Base-by-base conservation (phyloP, 2,797 vertebrate genomes). In the Anableps anableps region DNA sequence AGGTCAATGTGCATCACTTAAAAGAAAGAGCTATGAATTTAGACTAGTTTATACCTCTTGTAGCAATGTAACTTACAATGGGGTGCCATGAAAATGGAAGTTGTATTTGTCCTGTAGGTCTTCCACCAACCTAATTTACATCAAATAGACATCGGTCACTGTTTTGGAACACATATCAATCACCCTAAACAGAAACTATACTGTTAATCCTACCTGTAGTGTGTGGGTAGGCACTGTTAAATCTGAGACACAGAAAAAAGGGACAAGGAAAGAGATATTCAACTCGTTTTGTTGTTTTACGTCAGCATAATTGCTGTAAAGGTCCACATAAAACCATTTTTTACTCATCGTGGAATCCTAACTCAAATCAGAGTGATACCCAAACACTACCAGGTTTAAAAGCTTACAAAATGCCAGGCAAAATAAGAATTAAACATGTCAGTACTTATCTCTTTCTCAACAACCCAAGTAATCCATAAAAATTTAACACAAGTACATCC, bases 1-100 rank as follows among this genome's bases (percentile, higher is more conserved):
- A 77, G 88, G 82, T 89, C 90, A 84, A 76, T 91, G 87, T 92
- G 89, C 88, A 92, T 88, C 85, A 89, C 89, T 93, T 89, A 83
- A 90, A 88, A 89, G 92, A 87, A 94, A 93, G 93, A 92, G 94
- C 91, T 93, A 92, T 91, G 77, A 91, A 85, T 92, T 83, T 94
- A 92, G 93, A 91, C 53, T 94, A 92, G 91, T 86, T 91, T 89
- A 91, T 89, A 91, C 92, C 91, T 93, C 88, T 91, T 92, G 91
- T 94, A 94, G 92, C 92, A 91, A 76, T 80, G 85, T 90, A 89
- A 88, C 87, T 90, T 86, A 94, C 85, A 83, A 62, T 91, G 89
- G 84, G 86, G 85, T 93, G 88, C 92, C 89, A 80, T 84, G 85
- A 88, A 87, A 88, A 87, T 90, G 91, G 87, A 94, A 93, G 93